Evolutionary conservation across 2,888 invertebrate genomes (phyloP).

Genomic region (Anticlea derivata): DNA sequence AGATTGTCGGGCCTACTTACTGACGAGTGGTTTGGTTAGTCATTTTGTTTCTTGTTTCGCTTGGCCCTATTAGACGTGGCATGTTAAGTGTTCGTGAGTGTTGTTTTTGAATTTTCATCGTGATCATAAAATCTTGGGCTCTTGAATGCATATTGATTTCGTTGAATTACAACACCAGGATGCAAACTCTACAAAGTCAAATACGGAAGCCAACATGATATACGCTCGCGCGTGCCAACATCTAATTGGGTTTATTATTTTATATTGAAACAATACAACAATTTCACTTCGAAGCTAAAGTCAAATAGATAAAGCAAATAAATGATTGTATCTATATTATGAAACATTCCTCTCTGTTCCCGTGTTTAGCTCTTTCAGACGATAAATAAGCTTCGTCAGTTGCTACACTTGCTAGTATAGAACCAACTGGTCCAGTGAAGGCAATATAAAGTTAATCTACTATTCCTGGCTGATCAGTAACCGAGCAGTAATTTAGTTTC

Average conservation of each 20-base stretch:
- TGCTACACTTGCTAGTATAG: constrained; percentile 16
- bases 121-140: constrained; percentile 21
- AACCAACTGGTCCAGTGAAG: constrained; percentile 23
- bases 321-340: constrained; percentile 40
- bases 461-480: constrained; percentile 11
- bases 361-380: constrained; percentile 38
- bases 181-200: neutral
- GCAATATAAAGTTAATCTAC: constrained; percentile 27
- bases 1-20: constrained; percentile 33
- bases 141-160: constrained; percentile 4
- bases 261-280: constrained; percentile 31
- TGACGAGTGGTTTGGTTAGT: constrained; percentile 37
- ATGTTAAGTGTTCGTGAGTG: constrained; percentile 36
- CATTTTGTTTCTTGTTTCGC: constrained; percentile 37
- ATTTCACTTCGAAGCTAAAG: constrained; percentile 25
- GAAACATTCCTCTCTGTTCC: constrained; percentile 44
- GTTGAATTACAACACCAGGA: neutral
- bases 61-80: constrained; percentile 35
- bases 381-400: constrained; percentile 40
- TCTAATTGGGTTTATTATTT: constrained; percentile 37
- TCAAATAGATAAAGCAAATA: constrained; percentile 38
- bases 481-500: constrained; percentile 14
- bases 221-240: constrained; percentile 34
- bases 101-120: constrained; percentile 30
- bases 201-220: constrained; percentile 23